phyloP scores from a whole-genome alignment of 2,797 vertebrate species.

The Falco columbarius region DNA sequence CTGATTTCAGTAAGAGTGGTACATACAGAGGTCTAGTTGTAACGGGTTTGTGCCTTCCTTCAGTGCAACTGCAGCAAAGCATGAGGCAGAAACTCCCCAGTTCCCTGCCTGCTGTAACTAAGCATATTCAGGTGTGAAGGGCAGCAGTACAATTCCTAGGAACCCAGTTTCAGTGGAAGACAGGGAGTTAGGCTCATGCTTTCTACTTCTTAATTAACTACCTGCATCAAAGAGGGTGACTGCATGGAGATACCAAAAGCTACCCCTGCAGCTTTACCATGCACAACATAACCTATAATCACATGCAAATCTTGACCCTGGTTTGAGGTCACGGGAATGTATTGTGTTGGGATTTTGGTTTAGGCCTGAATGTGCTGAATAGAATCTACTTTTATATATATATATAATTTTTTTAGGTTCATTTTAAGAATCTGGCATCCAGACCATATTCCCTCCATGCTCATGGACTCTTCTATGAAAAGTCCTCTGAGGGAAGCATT shows the following conservation, averaged over 20 bases:
- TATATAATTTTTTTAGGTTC: conserved; percentile 78
- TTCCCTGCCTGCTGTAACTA: not conserved
- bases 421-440: conserved; percentile 90
- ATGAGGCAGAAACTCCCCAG: not conserved
- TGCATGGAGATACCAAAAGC: not conserved
- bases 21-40: not conserved
- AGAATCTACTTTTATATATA: not conserved
- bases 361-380: not conserved
- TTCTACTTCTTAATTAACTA: not conserved
- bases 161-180: not conserved
- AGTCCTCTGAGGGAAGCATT: conserved; percentile 90
- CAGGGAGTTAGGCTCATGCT: not conserved
- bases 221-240: not conserved
- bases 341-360: not conserved
- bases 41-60: not conserved
- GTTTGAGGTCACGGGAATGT: not conserved
- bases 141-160: not conserved
- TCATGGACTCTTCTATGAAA: conserved; percentile 91
- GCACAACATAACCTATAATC: not conserved
- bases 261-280: not conserved
- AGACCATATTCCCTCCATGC: conserved; percentile 91
- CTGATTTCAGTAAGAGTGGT: not conserved
- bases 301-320: not conserved
- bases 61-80: not conserved
- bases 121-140: not conserved